These are phyloP conservation scores for Athalia cordata DNA, from an alignment of 2,888 invertebrate species.

Conservation along the genomic window DNA sequence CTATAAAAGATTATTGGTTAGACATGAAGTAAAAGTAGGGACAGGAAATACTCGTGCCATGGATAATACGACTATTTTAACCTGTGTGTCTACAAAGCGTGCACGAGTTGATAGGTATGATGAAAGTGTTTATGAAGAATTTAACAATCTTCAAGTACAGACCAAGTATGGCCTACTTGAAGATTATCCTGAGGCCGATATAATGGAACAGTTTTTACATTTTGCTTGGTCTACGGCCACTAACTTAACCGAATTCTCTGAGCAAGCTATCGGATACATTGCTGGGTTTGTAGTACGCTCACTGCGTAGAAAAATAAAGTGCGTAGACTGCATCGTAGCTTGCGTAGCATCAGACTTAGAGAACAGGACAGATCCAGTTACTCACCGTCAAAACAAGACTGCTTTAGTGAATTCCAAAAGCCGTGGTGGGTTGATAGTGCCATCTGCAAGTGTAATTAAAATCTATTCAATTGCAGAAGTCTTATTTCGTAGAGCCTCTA, in stretches of 20 bases:
- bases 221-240: not conserved
- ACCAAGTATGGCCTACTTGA: conserved; percentile 8
- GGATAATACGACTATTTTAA: conserved; percentile 46
- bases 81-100: conserved; percentile 15
- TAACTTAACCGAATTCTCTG: not conserved
- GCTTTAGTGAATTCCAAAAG: conserved; percentile 32
- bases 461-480: conserved; percentile 44
- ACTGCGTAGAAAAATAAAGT: not conserved
- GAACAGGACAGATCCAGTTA: not conserved
- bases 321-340: not conserved
- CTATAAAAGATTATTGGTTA: conserved; percentile 45
- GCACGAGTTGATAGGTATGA: conserved; percentile 33
- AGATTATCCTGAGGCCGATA: no score
- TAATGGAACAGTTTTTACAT: not conserved
- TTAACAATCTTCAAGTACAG: conserved; percentile 13
- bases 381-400: not conserved
- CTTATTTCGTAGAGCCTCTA: conserved; percentile 19
- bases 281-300: not conserved
- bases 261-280: not conserved
- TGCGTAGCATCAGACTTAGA: not conserved
- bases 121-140: conserved; percentile 32
- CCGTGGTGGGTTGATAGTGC: conserved; percentile 43
- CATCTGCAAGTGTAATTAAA: conserved; percentile 45
- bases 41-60: conserved; percentile 45
- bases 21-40: conserved; percentile 40